Conservation (phyloP, 2,113 vertebrate genomes). For the Hemiscyllium ocellatum region DNA sequence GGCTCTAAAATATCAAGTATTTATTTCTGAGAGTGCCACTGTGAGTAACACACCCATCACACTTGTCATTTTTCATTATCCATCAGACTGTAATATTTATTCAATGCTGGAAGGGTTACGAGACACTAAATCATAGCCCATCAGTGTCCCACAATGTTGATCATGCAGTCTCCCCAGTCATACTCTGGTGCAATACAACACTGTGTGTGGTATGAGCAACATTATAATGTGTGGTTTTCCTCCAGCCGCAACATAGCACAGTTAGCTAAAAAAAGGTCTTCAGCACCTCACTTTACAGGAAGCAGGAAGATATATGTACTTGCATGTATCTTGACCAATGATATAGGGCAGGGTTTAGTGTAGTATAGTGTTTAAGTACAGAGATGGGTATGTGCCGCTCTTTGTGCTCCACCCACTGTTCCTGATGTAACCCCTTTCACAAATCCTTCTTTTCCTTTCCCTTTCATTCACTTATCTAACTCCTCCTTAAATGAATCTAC, state of each 20-base stretch:
- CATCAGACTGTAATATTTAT: not conserved
- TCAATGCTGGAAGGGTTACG: not conserved
- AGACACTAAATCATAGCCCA: not conserved
- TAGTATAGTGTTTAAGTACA: not conserved
- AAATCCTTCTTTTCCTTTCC: not conserved
- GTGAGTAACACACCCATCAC: not conserved
- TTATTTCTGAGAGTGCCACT: not conserved
- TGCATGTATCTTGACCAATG: not conserved
- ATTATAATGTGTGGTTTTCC: not conserved
- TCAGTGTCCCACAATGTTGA: not conserved
- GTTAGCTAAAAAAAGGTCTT: not conserved
- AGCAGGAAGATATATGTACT: not conserved
- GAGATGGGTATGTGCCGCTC: not conserved
- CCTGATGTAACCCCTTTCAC: not conserved
- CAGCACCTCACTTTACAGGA: not conserved
- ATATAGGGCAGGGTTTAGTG: not conserved
- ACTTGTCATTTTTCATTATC: not conserved
- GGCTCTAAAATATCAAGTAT: not conserved
- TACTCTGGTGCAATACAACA: not conserved
- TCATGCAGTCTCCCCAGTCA: not conserved
- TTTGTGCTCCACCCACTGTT: not conserved
- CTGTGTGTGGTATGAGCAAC: not conserved
- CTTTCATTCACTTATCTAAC: not conserved
- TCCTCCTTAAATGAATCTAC: not conserved
- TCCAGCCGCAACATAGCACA: not conserved